phyloP scores from a whole-genome alignment of 2,113 vertebrate genomes.

The Amia ocellicauda region DNA sequence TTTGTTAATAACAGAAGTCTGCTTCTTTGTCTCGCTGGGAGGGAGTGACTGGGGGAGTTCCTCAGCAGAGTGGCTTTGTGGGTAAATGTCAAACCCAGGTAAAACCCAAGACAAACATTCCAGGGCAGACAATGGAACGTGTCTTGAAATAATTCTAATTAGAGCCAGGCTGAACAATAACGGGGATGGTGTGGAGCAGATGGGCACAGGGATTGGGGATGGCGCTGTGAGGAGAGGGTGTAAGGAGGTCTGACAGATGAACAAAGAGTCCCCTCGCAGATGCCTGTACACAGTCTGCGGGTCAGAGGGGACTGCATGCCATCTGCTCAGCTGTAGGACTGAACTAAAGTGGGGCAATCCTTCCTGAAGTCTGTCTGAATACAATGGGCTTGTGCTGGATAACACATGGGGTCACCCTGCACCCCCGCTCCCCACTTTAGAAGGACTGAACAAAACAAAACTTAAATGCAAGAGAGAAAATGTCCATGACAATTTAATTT shows the following conservation, averaged over 20 bases:
- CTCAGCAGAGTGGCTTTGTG: not conserved
- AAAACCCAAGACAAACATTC: constrained; percentile 18
- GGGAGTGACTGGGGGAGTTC: not conserved
- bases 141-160: constrained; percentile 38
- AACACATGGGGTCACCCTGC: constrained; percentile 13
- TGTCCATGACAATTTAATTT: no score
- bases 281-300: constrained; percentile 47
- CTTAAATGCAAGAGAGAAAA: no score
- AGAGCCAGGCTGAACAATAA: constrained; percentile 33
- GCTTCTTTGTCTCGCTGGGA: no score
- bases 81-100: not conserved
- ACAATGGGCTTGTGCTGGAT: constrained; percentile 36
- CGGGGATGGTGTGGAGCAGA: constrained; percentile 48
- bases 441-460: no score
- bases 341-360: constrained; percentile 13
- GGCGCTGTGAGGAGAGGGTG: constrained; percentile 22
- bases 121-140: constrained; percentile 39
- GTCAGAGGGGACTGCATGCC: constrained; percentile 44
- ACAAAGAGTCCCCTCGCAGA: constrained; percentile 48
- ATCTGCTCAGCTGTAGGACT: constrained; percentile 62
- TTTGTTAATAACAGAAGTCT: no score
- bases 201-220: constrained; percentile 44
- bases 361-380: constrained; percentile 16
- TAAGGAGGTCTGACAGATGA: constrained; percentile 32
- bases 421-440: not conserved